Evolutionary conservation across 2,888 invertebrate species (phyloP).

Genomic region (Parnassius mnemosyne): DNA sequence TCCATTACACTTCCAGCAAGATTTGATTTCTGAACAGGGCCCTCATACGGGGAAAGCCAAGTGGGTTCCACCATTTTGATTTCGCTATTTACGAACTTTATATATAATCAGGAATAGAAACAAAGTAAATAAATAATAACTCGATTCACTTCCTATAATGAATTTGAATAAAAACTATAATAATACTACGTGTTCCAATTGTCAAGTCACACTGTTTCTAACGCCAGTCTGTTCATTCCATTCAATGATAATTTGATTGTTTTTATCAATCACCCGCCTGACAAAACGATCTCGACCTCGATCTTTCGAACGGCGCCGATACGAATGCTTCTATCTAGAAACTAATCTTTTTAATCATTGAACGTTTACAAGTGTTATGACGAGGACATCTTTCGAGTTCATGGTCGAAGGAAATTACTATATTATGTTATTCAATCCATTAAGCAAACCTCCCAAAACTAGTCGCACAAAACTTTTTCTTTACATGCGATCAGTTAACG

Average conservation of each 20-base stretch:
- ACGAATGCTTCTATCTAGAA: slow-evolving; percentile 1
- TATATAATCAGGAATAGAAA: too few relatives aligned
- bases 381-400: slow-evolving; percentile 5
- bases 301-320: background rate
- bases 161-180: background rate
- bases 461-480: too few relatives aligned
- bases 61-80: slow-evolving; percentile 21
- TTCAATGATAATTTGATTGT: slow-evolving; percentile 5
- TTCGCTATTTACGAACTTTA: background rate
- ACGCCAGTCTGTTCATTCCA: background rate
- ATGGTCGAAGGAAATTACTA: background rate
- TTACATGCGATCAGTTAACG: too few relatives aligned
- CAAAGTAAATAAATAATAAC: too few relatives aligned
- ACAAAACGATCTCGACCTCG: slow-evolving; percentile 1
- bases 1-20: slow-evolving; percentile 55
- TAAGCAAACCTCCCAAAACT: too few relatives aligned
- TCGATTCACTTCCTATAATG: too few relatives aligned
- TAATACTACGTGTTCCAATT: background rate
- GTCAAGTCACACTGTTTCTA: background rate
- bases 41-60: slow-evolving; percentile 6
- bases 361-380: background rate
- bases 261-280: slow-evolving; percentile 18
- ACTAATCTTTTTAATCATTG: slow-evolving; percentile 8
- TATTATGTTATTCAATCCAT: too few relatives aligned
- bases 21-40: slow-evolving; percentile 15